Percentiles rank a stretch among this genome's conserved stretches.
phyloP scores from a whole-genome alignment of 2,113 vertebrate species.

The Corythoichthys intestinalis region DNA sequence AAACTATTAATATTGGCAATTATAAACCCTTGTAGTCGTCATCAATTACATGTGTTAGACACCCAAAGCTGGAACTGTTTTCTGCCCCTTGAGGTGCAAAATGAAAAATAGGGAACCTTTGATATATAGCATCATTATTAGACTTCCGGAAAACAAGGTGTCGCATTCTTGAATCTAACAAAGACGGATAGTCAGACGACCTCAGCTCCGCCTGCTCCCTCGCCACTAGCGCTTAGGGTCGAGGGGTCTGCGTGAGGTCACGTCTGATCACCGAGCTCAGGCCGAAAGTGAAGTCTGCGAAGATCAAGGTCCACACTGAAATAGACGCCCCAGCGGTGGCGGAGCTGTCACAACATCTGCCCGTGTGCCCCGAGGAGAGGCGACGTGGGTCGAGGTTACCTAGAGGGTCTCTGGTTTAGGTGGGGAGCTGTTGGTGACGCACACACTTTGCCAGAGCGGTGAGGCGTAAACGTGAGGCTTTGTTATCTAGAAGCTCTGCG shows the following conservation, averaged over 20 bases:
- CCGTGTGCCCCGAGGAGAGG: constrained; percentile 23
- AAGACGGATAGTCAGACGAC: not conserved
- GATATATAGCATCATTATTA: not conserved
- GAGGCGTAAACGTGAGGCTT: constrained; percentile 26
- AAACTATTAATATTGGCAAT: not conserved
- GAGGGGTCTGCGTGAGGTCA: constrained; percentile 38
- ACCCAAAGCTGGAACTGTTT: not conserved
- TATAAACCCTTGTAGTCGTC: not conserved
- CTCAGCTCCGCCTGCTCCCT: not conserved
- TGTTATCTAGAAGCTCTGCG: constrained; percentile 30
- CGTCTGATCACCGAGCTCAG: constrained; percentile 45
- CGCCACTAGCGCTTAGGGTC: constrained; percentile 22
- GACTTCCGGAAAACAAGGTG: constrained; percentile 14
- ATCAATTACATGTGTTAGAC: not conserved
- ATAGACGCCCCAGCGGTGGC: constrained; percentile 55
- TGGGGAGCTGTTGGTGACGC: constrained; percentile 20
- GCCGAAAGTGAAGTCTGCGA: constrained; percentile 45
- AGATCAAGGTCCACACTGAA: constrained; percentile 52
- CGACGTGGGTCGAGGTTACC: constrained; percentile 52
- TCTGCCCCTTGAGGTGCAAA: not conserved
- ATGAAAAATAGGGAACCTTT: not conserved
- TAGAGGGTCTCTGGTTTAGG: constrained; percentile 25
- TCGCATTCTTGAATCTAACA: constrained; percentile 11
- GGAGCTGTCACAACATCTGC: constrained; percentile 51
- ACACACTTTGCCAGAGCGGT: constrained; percentile 33